Evolutionary conservation across 2,888 invertebrate species (phyloP), one percentile per base, ranked within the genome.

Genomic region (Phalera bucephala): DNA sequence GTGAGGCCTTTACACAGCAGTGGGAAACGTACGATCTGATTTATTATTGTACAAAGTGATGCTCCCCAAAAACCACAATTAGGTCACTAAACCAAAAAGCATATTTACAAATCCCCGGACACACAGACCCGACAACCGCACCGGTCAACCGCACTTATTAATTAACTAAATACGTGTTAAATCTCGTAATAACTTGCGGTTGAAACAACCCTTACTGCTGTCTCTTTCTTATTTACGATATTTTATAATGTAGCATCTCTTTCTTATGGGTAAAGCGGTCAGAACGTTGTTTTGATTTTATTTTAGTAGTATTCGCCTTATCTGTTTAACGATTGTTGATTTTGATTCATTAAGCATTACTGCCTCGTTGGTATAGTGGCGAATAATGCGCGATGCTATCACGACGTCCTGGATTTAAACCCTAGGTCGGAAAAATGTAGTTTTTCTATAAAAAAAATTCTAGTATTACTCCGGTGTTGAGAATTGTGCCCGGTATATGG

Each of bases 101-200:
- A 79, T 83, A 82, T 82, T 82, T 80, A 82, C 78, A 78, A 76
- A 80, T 78, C 76, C 80, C 71, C 59, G 57, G 63, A 61, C 66
- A 61, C 63, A 61, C 65, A 71, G 52, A 58, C 66, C 72, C 67
- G 52, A 48, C 68, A 64, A 77, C 82, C 80, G 68, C 80, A 56
- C 65, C 70, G 87, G 83, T 79, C 80, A 81, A 88, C 88, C 88
- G 73, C 87, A 85, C 79, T 81, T 74, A 83, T 78, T 87, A 86
- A 88, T 87, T 86, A 85, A 79, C 81, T 77, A 81, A 84, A 80
- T 86, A 81, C 85, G 86, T 84, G 88, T 87, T 87, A 87, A 86
- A 81, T 84, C 84, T 80, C 75, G 68, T 82, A 81, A 83, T 83
- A 87, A 83, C 79, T 77, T 87, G 89, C 78, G 88, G 89, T 85